Evolutionary conservation across 2,888 invertebrate genomes (phyloP).

Genomic region (Bembecia ichneumoniformis): DNA sequence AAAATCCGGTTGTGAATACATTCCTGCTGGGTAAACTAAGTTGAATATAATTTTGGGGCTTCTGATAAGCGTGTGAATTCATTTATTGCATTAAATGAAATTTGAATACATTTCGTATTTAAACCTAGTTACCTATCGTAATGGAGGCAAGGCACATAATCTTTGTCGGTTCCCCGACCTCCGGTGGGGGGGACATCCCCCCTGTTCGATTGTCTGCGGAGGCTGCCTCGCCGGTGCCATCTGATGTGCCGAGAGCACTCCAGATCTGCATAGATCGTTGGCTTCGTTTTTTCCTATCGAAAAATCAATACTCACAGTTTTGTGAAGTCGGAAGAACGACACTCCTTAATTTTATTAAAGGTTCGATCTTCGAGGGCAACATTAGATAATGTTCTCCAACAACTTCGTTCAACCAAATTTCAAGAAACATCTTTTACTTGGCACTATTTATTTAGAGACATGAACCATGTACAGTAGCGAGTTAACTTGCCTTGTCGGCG

Average conservation of each 20-base stretch:
- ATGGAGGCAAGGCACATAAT: constrained; percentile 23
- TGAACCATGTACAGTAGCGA: too few relatives aligned
- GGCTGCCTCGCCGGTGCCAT: constrained; percentile 71
- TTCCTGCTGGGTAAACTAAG: too few relatives aligned
- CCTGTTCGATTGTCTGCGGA: constrained; percentile 72
- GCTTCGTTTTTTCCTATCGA: constrained; percentile 71
- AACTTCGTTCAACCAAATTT: too few relatives aligned
- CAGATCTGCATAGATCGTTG: constrained; percentile 74
- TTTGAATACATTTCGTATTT: background rate
- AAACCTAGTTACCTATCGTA: background rate
- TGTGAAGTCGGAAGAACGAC: constrained; percentile 56
- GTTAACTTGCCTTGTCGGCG: too few relatives aligned
- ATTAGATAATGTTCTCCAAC: background rate
- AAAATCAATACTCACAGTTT: constrained; percentile 70
- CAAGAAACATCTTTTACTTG: too few relatives aligned
- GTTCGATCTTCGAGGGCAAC: constrained; percentile 20
- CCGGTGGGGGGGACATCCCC: constrained; percentile 42
- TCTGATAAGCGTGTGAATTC: too few relatives aligned
- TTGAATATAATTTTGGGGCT: too few relatives aligned
- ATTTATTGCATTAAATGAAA: too few relatives aligned
- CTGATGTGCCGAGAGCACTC: constrained; percentile 73
- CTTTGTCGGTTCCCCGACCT: constrained; percentile 62
- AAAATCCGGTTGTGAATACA: too few relatives aligned
- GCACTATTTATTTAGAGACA: too few relatives aligned
- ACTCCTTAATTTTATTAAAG: constrained; percentile 54